Conservation (phyloP, 1,140 invertebrate genomes). For the Cheumatopsyche charites region DNA sequence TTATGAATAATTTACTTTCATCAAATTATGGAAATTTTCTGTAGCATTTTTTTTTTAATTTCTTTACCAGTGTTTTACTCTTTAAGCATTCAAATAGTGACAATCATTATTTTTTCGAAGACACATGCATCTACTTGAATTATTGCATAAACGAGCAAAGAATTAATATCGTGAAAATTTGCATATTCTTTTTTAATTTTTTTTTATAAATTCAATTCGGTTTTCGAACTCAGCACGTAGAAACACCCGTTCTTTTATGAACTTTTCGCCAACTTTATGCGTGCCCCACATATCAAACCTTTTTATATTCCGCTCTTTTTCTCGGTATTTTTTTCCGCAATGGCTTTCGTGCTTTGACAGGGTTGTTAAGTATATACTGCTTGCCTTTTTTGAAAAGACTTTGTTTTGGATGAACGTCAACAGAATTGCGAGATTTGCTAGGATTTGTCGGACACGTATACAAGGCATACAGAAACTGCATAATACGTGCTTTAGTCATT, state of each 20-base stretch:
- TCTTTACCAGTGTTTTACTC: no score
- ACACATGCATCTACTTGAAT: no score
- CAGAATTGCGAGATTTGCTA: not conserved
- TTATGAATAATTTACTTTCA: no score
- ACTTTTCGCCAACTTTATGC: not conserved
- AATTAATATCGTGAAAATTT: not conserved
- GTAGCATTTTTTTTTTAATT: no score
- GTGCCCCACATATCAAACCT: constrained; percentile 17
- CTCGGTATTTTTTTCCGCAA: constrained; percentile 7
- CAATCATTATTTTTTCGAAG: no score
- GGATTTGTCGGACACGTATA: not conserved
- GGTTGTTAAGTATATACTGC: constrained; percentile 8
- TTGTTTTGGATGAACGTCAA: constrained; percentile 19
- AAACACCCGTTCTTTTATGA: constrained; percentile 10
- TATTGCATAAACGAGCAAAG: no score
- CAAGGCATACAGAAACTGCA: no score
- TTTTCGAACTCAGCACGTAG: not conserved
- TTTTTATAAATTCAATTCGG: not conserved
- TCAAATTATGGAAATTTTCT: no score
- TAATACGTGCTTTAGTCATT: no score
- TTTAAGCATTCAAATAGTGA: no score
- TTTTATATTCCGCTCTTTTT: constrained; percentile 23
- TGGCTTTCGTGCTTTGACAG: constrained; percentile 2
- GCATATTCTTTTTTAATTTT: constrained; percentile 9
- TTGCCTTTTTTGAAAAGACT: not conserved